A percentile compares a stretch with the other conserved stretches of the same genome.
Conservation (phyloP, 1,140 invertebrate species). For the Chironomus striatipennis region DNA sequence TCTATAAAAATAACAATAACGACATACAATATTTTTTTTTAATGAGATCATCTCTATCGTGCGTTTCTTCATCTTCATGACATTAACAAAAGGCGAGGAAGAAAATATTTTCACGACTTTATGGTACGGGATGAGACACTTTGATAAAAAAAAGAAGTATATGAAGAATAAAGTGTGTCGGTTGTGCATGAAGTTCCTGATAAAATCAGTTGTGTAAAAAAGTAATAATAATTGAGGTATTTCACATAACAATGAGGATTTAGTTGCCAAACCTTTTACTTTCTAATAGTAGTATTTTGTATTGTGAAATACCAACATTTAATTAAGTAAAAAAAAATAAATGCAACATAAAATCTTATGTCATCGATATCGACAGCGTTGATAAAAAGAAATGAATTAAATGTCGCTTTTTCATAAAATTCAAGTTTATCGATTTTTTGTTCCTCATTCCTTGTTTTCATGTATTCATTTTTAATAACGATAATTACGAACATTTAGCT, state of each 20-base stretch:
- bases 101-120: slow-evolving; percentile 1
- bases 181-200: not conserved
- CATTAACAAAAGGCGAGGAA: slow-evolving; percentile 6
- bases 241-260: no score
- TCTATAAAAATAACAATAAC: slow-evolving; percentile 9
- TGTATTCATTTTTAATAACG: slow-evolving; percentile 9
- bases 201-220: not conserved
- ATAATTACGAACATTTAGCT: slow-evolving; percentile 14
- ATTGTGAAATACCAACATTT: not conserved
- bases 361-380: not conserved
- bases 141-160: not conserved
- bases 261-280: no score
- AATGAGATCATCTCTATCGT: slow-evolving; percentile 18
- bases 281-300: no score
- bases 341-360: not conserved
- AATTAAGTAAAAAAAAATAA: not conserved
- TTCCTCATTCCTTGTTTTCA: not conserved
- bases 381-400: not conserved
- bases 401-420: not conserved
- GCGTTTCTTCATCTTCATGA: not conserved
- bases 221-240: not conserved
- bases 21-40: slow-evolving; percentile 11
- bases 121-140: not conserved
- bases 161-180: no score
- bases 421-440: not conserved